phyloP scores from a whole-genome alignment of 2,113 vertebrate species.

The Romanogobio albipinnatus region DNA sequence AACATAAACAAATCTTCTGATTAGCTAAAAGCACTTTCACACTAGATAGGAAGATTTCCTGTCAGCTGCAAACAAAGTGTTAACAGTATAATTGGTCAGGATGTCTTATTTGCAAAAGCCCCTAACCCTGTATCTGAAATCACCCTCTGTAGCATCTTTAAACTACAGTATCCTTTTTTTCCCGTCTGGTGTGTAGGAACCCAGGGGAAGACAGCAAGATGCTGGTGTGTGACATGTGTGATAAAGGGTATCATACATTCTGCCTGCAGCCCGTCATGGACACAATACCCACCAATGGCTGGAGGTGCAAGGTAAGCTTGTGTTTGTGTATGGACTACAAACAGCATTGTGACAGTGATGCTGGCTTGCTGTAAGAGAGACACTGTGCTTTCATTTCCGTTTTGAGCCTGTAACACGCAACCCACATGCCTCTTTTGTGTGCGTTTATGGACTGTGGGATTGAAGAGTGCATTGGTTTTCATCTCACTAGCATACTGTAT shows the following conservation, averaged over 20 bases:
- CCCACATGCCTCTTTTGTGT: background rate
- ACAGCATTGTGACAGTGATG: background rate
- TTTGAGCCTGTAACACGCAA: background rate
- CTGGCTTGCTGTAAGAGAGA: background rate
- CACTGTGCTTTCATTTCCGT: background rate
- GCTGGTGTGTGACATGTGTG: constrained; percentile 92
- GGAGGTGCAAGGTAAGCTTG: constrained; percentile 90
- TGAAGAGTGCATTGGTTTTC: constrained; percentile 18
- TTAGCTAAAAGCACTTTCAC: background rate
- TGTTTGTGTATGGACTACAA: background rate
- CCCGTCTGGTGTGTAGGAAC: constrained; percentile 75
- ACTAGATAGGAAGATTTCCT: background rate
- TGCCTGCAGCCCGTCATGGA: constrained; percentile 93
- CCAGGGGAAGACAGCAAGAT: constrained; percentile 87
- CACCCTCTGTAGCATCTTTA: background rate
- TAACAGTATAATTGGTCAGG: background rate
- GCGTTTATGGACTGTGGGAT: background rate
- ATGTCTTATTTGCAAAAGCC: background rate
- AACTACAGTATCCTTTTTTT: background rate
- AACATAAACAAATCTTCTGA: background rate
- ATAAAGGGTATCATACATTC: constrained; percentile 94
- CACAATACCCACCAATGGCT: constrained; percentile 83
- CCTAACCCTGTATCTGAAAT: background rate
- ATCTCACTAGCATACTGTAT: background rate
- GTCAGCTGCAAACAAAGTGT: background rate